Conservation (phyloP, 1,140 invertebrate genomes). For the Drosophila teissieri region DNA sequence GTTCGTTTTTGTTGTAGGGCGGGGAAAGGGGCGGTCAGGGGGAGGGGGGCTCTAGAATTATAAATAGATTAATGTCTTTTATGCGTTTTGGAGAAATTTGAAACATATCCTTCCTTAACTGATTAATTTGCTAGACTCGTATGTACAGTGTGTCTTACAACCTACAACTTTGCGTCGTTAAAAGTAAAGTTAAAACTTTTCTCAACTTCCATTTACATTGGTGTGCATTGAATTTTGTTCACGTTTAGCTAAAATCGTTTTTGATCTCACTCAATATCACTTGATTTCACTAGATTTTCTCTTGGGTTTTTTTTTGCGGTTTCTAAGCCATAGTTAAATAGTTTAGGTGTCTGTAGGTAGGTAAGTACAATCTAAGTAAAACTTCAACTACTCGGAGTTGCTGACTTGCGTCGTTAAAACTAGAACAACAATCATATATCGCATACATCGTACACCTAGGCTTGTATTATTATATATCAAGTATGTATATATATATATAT, state of each 20-base stretch:
- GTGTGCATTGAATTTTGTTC: constrained; percentile 58
- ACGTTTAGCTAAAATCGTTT: constrained; percentile 83
- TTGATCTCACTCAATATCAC: constrained; percentile 85
- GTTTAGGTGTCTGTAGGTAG: constrained; percentile 64
- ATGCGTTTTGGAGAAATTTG: constrained; percentile 65
- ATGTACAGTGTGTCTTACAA: constrained; percentile 47
- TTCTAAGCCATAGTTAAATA: constrained; percentile 56
- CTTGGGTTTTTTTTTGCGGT: constrained; percentile 32
- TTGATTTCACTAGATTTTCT: constrained; percentile 80
- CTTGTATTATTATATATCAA: constrained; percentile 31
- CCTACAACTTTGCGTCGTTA: constrained; percentile 47
- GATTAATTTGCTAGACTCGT: constrained; percentile 43
- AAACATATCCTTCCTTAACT: constrained; percentile 55
- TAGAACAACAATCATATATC: constrained; percentile 81
- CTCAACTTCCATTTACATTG: constrained; percentile 29
- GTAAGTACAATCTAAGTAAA: constrained; percentile 70
- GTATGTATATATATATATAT: constrained; percentile 53
- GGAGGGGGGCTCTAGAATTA: constrained; percentile 28
- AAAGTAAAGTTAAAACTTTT: constrained; percentile 60
- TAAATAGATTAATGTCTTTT: constrained; percentile 71
- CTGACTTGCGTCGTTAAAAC: constrained; percentile 60
- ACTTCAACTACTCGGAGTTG: constrained; percentile 69
- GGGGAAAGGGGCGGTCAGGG: constrained; percentile 8
- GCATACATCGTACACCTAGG: constrained; percentile 52
- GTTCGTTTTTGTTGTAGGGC: constrained; percentile 7